Conservation (phyloP, 1,140 invertebrate species). For the Teleopsis dalmanni region DNA sequence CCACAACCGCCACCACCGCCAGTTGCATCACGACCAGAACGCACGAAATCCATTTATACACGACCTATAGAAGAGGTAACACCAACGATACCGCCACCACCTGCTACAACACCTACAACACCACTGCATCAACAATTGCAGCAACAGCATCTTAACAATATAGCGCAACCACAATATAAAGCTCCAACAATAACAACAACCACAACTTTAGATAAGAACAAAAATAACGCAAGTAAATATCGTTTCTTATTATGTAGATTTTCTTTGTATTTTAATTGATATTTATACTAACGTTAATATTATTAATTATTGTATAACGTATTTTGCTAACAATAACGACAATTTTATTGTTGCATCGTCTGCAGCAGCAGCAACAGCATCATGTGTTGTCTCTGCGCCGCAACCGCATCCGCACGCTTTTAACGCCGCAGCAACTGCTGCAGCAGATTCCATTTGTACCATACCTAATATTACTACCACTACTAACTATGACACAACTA, state of each 20-base stretch:
- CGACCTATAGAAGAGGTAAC: slow-evolving; percentile 90
- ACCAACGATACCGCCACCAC: slow-evolving; percentile 51
- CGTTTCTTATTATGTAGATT: not conserved
- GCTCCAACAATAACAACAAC: slow-evolving; percentile 24
- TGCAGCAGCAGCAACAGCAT: slow-evolving; percentile 16
- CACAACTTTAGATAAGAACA: slow-evolving; percentile 40
- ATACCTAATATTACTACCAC: slow-evolving; percentile 18
- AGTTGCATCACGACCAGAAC: slow-evolving; percentile 89
- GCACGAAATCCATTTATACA: slow-evolving; percentile 98
- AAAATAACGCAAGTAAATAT: slow-evolving; percentile 42
- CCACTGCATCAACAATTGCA: slow-evolving; percentile 21
- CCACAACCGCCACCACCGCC: slow-evolving; percentile 65
- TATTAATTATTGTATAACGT: too few relatives aligned
- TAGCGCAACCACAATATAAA: too few relatives aligned
- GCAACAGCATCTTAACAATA: too few relatives aligned
- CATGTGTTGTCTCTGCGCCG: slow-evolving; percentile 11
- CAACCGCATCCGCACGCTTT: slow-evolving; percentile 1
- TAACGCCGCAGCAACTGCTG: slow-evolving; percentile 4
- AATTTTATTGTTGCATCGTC: too few relatives aligned
- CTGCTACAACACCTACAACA: slow-evolving; percentile 40
- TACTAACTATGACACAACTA: slow-evolving; percentile 18
- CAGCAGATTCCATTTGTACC: slow-evolving; percentile 7
- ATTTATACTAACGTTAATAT: slow-evolving; percentile 6
- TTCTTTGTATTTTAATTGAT: slow-evolving; percentile 1
- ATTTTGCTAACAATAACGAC: too few relatives aligned